phyloP scores from a whole-genome alignment of 2,113 vertebrate genomes.

The Poecile atricapillus region DNA sequence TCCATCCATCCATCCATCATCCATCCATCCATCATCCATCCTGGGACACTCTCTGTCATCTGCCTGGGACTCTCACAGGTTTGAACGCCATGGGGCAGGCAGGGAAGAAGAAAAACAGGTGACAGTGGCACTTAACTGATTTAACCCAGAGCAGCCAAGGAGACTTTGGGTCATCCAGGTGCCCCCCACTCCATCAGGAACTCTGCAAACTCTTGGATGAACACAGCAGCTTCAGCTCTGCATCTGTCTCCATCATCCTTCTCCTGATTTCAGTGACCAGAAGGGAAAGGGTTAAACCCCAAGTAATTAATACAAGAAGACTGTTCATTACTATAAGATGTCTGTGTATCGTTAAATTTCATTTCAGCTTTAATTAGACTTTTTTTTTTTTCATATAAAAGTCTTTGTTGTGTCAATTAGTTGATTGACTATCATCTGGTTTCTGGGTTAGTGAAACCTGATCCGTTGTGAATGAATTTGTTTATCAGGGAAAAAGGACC shows the following conservation, averaged over 20 bases:
- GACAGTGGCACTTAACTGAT: accelerated
- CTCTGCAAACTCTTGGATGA: not conserved
- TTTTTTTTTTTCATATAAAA: conserved; percentile 66
- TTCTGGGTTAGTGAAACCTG: conserved; percentile 80
- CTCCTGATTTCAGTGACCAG: not conserved
- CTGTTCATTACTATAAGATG: conserved; percentile 72
- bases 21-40: too few relatives aligned
- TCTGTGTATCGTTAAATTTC: conserved; percentile 73
- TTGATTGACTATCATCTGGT: conserved; percentile 88
- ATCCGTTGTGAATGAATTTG: conserved; percentile 85
- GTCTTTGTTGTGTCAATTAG: conserved; percentile 92
- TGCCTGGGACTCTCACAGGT: not conserved
- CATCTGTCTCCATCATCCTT: not conserved
- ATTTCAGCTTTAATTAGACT: conserved; percentile 78
- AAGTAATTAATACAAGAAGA: conserved; percentile 69
- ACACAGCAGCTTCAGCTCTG: not conserved
- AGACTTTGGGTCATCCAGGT: not conserved
- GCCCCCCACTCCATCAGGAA: not conserved
- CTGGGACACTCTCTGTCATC: not conserved
- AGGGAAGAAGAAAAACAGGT: not conserved
- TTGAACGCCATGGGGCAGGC: not conserved
- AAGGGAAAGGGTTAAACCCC: conserved; percentile 49
- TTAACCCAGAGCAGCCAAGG: not conserved
- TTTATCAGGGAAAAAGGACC: conserved; percentile 77
- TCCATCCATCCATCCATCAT: not conserved